phyloP scores from a whole-genome alignment of 2,888 invertebrate species.

The Hemistola chrysoprasaria region DNA sequence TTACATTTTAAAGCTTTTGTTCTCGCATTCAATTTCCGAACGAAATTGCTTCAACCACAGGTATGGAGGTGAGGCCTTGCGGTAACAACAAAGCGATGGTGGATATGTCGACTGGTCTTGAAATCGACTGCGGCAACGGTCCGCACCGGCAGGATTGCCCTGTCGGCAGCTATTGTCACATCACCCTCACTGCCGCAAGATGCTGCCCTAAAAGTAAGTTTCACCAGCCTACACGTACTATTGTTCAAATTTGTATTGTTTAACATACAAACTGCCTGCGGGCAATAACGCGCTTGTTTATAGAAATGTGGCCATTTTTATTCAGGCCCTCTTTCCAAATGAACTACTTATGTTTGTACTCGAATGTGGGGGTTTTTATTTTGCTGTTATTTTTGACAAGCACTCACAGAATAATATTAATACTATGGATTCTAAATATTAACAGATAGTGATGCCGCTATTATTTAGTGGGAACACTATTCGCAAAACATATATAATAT shows the following conservation, averaged over 20 bases:
- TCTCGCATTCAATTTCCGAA: conserved; percentile 21
- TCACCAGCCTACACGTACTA: conserved; percentile 18
- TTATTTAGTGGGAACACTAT: no score
- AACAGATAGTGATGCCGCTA: no score
- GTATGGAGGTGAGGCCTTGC: conserved; percentile 94
- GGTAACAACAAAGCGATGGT: conserved; percentile 89
- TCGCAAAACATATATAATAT: no score
- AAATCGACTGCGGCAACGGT: conserved; percentile 92
- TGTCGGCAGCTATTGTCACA: conserved; percentile 93
- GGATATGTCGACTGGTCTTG: conserved; percentile 86
- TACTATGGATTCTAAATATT: neutral
- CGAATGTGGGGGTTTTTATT: no score
- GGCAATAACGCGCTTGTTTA: conserved; percentile 29
- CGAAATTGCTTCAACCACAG: conserved; percentile 48
- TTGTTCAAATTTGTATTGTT: conserved; percentile 32
- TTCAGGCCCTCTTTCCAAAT: conserved; percentile 14
- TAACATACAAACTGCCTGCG: conserved; percentile 29
- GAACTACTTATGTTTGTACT: conserved; percentile 5
- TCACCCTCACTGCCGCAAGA: conserved; percentile 89
- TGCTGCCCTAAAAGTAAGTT: conserved; percentile 92
- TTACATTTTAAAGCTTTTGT: conserved; percentile 12
- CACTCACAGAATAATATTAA: no score
- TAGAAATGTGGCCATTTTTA: conserved; percentile 23
- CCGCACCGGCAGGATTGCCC: conserved; percentile 91
- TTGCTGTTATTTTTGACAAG: no score